These are phyloP conservation scores for Prunella strophiata DNA, from an alignment of 2,797 vertebrate genomes.

Conservation along the genomic window DNA sequence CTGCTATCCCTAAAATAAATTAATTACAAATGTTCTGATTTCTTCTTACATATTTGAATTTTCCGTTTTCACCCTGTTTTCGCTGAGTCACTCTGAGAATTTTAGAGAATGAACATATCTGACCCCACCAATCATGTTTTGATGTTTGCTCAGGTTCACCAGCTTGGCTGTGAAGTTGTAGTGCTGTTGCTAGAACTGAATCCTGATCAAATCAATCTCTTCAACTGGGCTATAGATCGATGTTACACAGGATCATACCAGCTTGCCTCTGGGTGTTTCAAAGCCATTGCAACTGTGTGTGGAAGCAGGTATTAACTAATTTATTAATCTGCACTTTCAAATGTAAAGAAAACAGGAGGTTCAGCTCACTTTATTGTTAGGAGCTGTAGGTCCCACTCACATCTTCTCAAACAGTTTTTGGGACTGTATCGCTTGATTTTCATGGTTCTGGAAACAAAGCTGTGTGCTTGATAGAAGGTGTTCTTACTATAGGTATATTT, in stretches of 20 bases:
- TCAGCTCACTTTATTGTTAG: not conserved
- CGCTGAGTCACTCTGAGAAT: not conserved
- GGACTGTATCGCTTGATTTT: not conserved
- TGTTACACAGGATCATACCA: constrained; percentile 98
- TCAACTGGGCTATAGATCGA: constrained; percentile 98
- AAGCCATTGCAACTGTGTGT: constrained; percentile 97
- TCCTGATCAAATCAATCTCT: constrained; percentile 96
- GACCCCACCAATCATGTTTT: not conserved
- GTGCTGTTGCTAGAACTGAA: constrained; percentile 95
- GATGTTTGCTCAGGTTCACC: constrained; percentile 86
- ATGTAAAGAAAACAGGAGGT: not conserved
- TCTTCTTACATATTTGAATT: not conserved
- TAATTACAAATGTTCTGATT: not conserved
- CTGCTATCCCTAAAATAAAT: not conserved
- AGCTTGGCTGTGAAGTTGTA: constrained; percentile 96
- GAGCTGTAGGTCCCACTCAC: not conserved
- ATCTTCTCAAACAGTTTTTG: not conserved
- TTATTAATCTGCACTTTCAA: not conserved
- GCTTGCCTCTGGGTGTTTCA: constrained; percentile 97
- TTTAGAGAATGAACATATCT: not conserved
- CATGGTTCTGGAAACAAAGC: not conserved
- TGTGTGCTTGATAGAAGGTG: not conserved
- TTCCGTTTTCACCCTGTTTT: not conserved
- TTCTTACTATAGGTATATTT: not conserved
- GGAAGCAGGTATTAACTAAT: constrained; percentile 88